Evolutionary conservation across 2,888 invertebrate species (phyloP), one percentile per base, ranked within the genome.

Genomic region (Aporophyla nigra): DNA sequence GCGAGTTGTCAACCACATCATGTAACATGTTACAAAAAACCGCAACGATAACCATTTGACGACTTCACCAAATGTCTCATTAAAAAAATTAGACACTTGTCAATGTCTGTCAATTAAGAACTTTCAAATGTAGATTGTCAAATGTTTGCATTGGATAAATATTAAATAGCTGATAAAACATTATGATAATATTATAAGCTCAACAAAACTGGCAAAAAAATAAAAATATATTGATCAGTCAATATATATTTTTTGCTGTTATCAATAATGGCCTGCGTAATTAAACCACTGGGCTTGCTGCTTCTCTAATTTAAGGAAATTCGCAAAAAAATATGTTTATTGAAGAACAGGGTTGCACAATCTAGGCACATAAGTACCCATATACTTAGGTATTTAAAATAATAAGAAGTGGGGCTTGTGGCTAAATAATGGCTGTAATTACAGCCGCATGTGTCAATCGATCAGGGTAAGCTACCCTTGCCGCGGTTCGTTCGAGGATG

Each of bases 101-200:
- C 65, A 76, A 19, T 27, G 49, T 58, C 59, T 62, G 33, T 27
- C 67, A 71, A 79, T 79, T 83, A 75, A 51, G 33, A 69, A 76
- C 71, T 80, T 83, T 82, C 80, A 51, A 82, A 67, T 71, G 33
- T 59, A 19, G 63, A 65, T 49, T 74, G 79, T 69, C 80, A 69
- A 67, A 67, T 82, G 51, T 71, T 61, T 69, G 63, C 5, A 56
- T 73, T 73, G 16, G 33, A 46, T 69, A 7, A 56, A 56, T 74
- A 71, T 27, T 71, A 49, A 58, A 40, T 62, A n/a, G 24, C 19
- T 54, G n/a, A 24, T 16, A 27, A 59, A 5, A 56, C 14, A 40
- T 54, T 49, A 33, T 24, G 33, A 24, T 80, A 43, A 54, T 40
- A 16, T 43, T 43, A 10, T 12, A 33, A 27, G 12, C 2, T 24